Evolutionary conservation across 1,140 invertebrate species (phyloP), one percentile per base, ranked within the genome.

Genomic region (Papilio xuthus): DNA sequence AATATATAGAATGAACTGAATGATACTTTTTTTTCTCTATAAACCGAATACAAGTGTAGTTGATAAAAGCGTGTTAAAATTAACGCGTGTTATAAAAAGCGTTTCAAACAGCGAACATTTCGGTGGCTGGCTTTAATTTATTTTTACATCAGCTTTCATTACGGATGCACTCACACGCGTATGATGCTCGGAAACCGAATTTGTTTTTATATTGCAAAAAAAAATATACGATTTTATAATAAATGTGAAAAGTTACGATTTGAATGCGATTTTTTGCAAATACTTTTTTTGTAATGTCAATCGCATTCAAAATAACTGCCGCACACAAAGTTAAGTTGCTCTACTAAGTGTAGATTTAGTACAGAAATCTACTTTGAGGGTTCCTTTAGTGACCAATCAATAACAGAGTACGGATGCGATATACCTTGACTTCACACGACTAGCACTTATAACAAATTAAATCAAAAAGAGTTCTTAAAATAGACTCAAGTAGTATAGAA

Each of bases 61-160:
- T 67, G 60, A 67, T 67, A 67, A 67, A 67, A 32, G 26, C 60
- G 60, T 28, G 60, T 67, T 32, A 67, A 67, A 67, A 67, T 67
- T 67, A 67, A 67, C 60, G 60, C 60, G 23, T 13, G 10, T 26
- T 28, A 67, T 67, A 26, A 67, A 67, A 32, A 67, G 60, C 26
- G 26, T 15, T 60, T 60, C 56, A 60, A 60, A 60, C n/a, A 56
- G 53, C 56, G 23, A 60, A 60, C 60, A 67, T 67, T 67, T 28
- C 60, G 60, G 23, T 67, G 60, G 26, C 60, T 1, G 26, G 13
- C 2, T 28, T 67, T 67, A 28, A 67, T 67, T 67, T 67, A 67
- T 67, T 67, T 67, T 67, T 67, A 67, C 26, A 67, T 67, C 60
- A 67, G 15, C 60, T 67, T 67, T 67, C 60, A 67, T 67, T 67